Percentiles rank a stretch among this genome's conserved stretches.
Conservation (phyloP, 2,797 vertebrate genomes). For the Rhinichthys osculus region DNA sequence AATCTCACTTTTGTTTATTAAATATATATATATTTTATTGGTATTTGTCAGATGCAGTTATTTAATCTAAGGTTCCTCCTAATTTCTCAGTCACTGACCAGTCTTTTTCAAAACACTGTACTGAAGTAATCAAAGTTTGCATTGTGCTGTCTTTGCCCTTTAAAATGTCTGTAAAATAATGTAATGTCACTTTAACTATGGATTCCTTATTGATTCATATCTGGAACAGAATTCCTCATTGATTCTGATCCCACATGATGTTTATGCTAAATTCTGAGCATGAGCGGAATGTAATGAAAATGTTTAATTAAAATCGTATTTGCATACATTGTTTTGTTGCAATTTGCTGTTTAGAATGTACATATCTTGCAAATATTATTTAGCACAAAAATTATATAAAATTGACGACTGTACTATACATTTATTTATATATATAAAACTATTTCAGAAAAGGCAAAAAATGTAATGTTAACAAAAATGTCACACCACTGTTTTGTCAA, state of each 20-base stretch:
- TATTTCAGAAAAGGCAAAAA: too few relatives aligned
- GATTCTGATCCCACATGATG: conserved; percentile 3
- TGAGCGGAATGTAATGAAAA: background rate
- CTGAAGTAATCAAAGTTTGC: background rate
- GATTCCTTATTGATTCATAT: background rate
- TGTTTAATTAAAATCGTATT: conserved; percentile 24
- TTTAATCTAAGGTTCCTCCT: background rate
- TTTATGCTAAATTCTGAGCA: background rate
- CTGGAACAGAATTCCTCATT: background rate
- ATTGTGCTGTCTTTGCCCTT: background rate
- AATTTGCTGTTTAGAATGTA: background rate
- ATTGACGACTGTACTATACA: too few relatives aligned
- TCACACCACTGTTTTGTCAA: background rate
- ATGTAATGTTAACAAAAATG: background rate
- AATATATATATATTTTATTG: too few relatives aligned
- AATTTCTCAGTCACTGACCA: background rate
- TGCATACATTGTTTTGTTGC: background rate
- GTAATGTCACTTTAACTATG: background rate
- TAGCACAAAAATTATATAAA: too few relatives aligned
- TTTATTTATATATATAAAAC: background rate
- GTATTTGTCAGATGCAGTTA: background rate
- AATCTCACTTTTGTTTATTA: background rate
- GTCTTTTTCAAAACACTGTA: background rate
- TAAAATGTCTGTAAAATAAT: conserved; percentile 5
- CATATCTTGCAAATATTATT: background rate